phyloP scores from a whole-genome alignment of 2,113 vertebrate genomes.

The Phocoena phocoena region DNA sequence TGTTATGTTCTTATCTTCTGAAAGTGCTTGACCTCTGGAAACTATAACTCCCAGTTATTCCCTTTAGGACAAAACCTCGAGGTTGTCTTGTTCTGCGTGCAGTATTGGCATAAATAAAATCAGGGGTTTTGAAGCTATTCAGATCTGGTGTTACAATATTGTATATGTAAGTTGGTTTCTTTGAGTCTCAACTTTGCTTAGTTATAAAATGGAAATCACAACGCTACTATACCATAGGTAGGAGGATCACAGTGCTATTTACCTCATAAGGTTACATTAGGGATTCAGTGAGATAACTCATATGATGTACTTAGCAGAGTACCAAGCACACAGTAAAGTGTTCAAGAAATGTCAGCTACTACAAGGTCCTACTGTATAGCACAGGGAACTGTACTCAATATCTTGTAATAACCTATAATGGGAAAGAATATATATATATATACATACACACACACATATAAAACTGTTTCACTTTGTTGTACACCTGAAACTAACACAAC shows the following conservation, averaged over 20 bases:
- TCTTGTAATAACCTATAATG: neutral
- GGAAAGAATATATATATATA: neutral
- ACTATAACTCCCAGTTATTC: neutral
- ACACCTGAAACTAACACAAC: neutral
- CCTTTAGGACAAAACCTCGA: neutral
- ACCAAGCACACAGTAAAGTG: neutral
- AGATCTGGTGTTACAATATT: neutral
- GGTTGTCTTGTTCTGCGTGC: neutral
- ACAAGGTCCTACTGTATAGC: neutral
- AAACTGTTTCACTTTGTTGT: neutral
- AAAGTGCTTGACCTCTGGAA: neutral
- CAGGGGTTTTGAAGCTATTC: neutral
- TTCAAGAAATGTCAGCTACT: neutral
- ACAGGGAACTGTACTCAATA: neutral
- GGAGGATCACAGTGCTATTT: neutral
- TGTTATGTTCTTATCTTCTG: neutral
- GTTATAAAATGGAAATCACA: neutral
- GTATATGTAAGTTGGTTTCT: neutral
- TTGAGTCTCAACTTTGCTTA: neutral
- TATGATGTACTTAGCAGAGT: neutral
- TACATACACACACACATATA: fast-evolving
- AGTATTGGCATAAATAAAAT: neutral
- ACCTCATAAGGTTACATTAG: neutral
- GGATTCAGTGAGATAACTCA: neutral
- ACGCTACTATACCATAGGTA: neutral